Conservation (phyloP, 2,797 vertebrate species). For the Neosalanx taihuensis region DNA sequence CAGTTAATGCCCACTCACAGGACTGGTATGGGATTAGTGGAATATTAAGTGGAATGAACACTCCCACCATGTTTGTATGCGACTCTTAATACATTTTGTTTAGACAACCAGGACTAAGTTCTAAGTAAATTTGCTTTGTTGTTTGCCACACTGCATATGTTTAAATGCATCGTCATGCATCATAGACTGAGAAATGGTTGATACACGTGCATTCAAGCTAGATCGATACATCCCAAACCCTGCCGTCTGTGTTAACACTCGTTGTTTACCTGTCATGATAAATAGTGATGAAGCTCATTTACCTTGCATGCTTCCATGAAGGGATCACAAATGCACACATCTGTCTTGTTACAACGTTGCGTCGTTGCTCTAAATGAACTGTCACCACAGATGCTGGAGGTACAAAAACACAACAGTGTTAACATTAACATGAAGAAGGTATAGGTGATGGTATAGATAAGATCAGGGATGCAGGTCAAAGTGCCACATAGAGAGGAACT, state of each 20-base stretch:
- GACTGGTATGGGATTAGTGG: constrained; percentile 12
- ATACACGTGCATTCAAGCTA: constrained; percentile 27
- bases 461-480: constrained; percentile 58
- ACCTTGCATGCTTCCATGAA: constrained; percentile 32
- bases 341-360: constrained; percentile 13
- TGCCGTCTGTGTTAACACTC: constrained; percentile 34
- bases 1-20: background rate
- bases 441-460: constrained; percentile 49
- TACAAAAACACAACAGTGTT: constrained; percentile 33
- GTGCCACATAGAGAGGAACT: constrained; percentile 44
- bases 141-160: constrained; percentile 9
- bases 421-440: constrained; percentile 46
- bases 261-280: constrained; percentile 44
- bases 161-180: background rate
- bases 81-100: background rate
- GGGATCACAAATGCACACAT: constrained; percentile 37
- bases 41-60: constrained; percentile 11
- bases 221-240: constrained; percentile 23
- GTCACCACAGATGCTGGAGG: constrained; percentile 27
- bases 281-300: constrained; percentile 26
- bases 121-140: background rate
- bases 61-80: background rate
- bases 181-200: constrained; percentile 41
- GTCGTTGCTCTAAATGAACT: constrained; percentile 29
- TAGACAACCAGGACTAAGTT: background rate